Conservation (phyloP, 2,888 invertebrate species). For the Chironomus riparius region DNA sequence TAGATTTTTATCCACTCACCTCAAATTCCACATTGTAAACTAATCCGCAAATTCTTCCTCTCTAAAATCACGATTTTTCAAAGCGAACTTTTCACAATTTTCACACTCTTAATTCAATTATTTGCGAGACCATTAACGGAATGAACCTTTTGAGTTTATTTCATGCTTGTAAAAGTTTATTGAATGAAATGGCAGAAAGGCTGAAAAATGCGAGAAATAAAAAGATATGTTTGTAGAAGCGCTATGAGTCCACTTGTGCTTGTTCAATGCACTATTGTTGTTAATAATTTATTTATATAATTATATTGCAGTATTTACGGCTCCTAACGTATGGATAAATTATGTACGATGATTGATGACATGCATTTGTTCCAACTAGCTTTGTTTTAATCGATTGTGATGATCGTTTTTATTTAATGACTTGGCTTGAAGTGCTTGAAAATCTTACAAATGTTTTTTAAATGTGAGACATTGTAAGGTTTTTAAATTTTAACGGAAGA, state of each 20-base stretch:
- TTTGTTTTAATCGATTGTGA: too few relatives aligned
- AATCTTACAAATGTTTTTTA: too few relatives aligned
- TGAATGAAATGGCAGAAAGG: too few relatives aligned
- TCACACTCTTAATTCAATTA: neutral
- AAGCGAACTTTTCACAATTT: neutral
- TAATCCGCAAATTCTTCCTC: neutral
- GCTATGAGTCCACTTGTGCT: neutral
- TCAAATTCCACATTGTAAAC: conserved; percentile 10
- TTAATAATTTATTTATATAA: neutral
- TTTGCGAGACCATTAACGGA: neutral
- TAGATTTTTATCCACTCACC: conserved; percentile 6
- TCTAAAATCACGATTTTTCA: neutral
- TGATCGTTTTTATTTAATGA: too few relatives aligned
- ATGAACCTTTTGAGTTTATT: neutral
- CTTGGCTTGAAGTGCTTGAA: too few relatives aligned
- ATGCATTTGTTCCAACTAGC: too few relatives aligned
- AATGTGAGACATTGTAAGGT: too few relatives aligned
- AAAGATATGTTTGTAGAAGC: neutral
- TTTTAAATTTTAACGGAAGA: too few relatives aligned
- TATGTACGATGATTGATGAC: neutral
- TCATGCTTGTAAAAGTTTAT: neutral
- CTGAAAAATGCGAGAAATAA: neutral
- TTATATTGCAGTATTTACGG: neutral
- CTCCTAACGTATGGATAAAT: neutral
- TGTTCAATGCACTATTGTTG: neutral